Evolutionary conservation across 1,140 invertebrate genomes (phyloP).

Genomic region (Drosophila sturtevanti): DNA sequence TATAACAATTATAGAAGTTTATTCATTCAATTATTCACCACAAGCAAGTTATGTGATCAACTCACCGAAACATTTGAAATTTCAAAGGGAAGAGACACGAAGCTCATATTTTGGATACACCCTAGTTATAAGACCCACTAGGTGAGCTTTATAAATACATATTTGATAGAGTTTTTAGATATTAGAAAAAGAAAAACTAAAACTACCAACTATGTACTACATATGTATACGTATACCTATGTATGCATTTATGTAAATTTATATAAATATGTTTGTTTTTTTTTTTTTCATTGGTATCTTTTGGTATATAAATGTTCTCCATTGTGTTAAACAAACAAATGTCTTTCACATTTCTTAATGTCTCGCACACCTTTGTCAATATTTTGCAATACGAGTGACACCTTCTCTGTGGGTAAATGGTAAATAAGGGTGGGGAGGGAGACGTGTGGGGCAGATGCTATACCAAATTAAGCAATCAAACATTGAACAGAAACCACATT

Average conservation of each 20-base stretch:
- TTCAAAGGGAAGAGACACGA: slow-evolving; percentile 60
- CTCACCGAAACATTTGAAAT: slow-evolving; percentile 53
- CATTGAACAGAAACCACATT: not conserved
- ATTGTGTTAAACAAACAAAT: slow-evolving; percentile 13
- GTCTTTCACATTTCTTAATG: slow-evolving; percentile 9
- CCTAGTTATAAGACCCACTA: slow-evolving; percentile 69
- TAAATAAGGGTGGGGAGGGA: not conserved
- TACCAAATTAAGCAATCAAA: slow-evolving; percentile 2
- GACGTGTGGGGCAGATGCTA: not conserved
- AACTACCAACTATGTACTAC: too few relatives aligned
- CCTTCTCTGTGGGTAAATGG: not conserved
- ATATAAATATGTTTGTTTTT: not conserved
- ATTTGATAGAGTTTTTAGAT: slow-evolving; percentile 17
- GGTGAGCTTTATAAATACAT: slow-evolving; percentile 51
- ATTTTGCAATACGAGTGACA: slow-evolving; percentile 33
- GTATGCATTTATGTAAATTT: too few relatives aligned
- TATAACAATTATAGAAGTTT: not conserved
- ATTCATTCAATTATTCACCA: slow-evolving; percentile 70
- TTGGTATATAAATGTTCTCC: not conserved
- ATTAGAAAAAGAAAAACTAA: not conserved
- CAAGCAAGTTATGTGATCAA: slow-evolving; percentile 59
- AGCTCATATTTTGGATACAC: slow-evolving; percentile 81
- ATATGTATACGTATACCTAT: too few relatives aligned
- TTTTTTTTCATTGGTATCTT: not conserved
- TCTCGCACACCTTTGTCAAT: slow-evolving; percentile 60